Conservation (phyloP, 1,140 invertebrate genomes). For the Idris sp. region DNA sequence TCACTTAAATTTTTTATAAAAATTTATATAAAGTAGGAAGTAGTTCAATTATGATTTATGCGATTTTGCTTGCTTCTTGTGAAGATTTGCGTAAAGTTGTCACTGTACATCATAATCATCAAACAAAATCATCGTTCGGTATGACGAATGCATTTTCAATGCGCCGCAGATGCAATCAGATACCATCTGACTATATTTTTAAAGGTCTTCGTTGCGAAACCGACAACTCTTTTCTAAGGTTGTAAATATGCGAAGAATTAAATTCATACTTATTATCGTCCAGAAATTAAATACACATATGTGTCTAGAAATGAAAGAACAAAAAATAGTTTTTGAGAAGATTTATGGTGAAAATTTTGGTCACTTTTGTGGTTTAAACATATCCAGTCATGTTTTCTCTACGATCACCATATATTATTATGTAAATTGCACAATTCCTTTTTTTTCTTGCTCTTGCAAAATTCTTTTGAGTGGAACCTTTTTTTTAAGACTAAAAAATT, state of each 20-base stretch:
- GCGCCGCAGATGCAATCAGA: conserved; percentile 31
- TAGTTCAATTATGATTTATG: conserved; percentile 43
- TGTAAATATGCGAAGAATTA: too few relatives aligned
- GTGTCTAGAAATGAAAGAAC: too few relatives aligned
- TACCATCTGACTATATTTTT: conserved; percentile 28
- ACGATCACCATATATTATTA: conserved; percentile 20
- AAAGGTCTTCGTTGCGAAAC: conserved; percentile 42
- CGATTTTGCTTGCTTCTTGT: conserved; percentile 30
- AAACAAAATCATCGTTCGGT: conserved; percentile 36
- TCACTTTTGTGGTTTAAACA: too few relatives aligned
- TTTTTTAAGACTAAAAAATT: conserved; percentile 13
- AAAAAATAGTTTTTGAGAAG: too few relatives aligned
- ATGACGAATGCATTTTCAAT: conserved; percentile 54
- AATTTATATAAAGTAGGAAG: conserved; percentile 36
- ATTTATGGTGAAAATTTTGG: too few relatives aligned
- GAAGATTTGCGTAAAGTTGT: conserved; percentile 28
- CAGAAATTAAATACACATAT: too few relatives aligned
- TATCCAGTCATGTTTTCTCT: too few relatives aligned
- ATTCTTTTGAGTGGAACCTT: background rate
- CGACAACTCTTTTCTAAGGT: conserved; percentile 5
- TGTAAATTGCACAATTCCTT: conserved; percentile 17
- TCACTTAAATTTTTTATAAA: too few relatives aligned
- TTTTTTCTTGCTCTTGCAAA: background rate
- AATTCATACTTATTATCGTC: too few relatives aligned
- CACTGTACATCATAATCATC: conserved; percentile 27